Conservation (phyloP, 2,797 vertebrate species). For the Sphaeramia orbicularis region DNA sequence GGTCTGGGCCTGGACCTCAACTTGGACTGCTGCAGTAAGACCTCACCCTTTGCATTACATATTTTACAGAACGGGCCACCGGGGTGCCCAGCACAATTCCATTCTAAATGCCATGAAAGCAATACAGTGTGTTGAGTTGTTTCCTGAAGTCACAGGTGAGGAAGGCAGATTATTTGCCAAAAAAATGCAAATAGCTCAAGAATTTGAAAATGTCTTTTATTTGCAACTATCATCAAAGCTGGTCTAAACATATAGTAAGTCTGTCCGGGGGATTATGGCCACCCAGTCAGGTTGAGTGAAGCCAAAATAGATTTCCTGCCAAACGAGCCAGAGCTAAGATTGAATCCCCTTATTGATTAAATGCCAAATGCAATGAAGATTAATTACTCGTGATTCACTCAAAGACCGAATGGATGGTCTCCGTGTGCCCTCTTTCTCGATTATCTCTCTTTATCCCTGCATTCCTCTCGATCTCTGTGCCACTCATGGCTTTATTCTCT, state of each 20-base stretch:
- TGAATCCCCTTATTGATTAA: constrained; percentile 80
- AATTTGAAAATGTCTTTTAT: constrained; percentile 8
- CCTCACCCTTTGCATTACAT: too few relatives aligned
- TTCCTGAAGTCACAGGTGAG: background rate
- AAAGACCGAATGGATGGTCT: constrained; percentile 66
- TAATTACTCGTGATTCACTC: constrained; percentile 79
- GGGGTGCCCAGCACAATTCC: too few relatives aligned
- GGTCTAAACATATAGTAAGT: constrained; percentile 40
- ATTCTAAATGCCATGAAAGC: background rate
- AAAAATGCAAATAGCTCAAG: background rate
- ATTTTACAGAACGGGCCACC: too few relatives aligned
- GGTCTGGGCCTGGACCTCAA: too few relatives aligned
- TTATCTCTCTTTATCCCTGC: constrained; percentile 74
- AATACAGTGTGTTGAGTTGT: background rate
- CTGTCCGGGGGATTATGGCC: constrained; percentile 60
- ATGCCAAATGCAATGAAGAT: constrained; percentile 81
- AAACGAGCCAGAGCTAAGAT: constrained; percentile 75
- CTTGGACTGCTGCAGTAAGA: too few relatives aligned
- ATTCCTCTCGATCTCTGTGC: constrained; percentile 50
- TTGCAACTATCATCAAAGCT: constrained; percentile 26
- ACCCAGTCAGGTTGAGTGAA: constrained; percentile 69
- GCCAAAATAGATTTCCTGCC: constrained; percentile 78
- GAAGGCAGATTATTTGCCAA: background rate
- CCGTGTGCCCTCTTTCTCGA: constrained; percentile 65
- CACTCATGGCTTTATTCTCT: constrained; percentile 52